Base-by-base conservation (phyloP, 2,113 vertebrate species). In the Cyrtonyx montezumae region DNA sequence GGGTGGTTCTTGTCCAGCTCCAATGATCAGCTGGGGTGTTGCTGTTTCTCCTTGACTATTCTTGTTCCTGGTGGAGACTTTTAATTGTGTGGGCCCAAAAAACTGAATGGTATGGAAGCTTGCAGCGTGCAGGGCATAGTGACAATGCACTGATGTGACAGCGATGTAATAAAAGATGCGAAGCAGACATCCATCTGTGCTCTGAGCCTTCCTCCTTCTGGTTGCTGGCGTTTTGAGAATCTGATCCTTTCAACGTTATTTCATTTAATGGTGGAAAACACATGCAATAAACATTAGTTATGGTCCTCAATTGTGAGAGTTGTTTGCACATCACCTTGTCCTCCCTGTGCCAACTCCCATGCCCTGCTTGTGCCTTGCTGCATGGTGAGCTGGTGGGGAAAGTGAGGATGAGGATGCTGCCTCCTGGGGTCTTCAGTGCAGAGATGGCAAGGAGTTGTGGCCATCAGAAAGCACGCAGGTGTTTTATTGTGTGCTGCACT, bases 401-500 rank as follows among this genome's bases (percentile, higher is more conserved):
- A 74, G 18, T 13, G 9, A 61, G 73, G 22, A 18, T 34, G 42
- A 58, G 42, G 12, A 20, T 20, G 17, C 3, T 46, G 21, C 32
- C 16, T 58, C 40, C 40, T 26, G 70, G 53, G 20, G 23, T 56
- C 40, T 42, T 42, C 8, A 11, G 11, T 4, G 16, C 26, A 22
- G 28, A 58, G 40, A 55, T 12, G 5, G 23, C 32, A 34, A 37
- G 21, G 40, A n/a, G 30, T 15, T 17, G n/a, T 30, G n/a, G 25
- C 71, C 30, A 10, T 25, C 56, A 56, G 71, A 53, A 56, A 55
- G 23, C 5, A 40, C 34, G 53, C 30, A 75, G 61, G 25, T 63
- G 30, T 22, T 16, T 28, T 0, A 7, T 4, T 26, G 22, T 26
- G 0, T 2, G 23, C 49, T 0, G 0, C 0, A 0, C 36, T 42